phyloP scores from a whole-genome alignment of 2,888 invertebrate genomes.

The Ormyrus nitidulus region DNA sequence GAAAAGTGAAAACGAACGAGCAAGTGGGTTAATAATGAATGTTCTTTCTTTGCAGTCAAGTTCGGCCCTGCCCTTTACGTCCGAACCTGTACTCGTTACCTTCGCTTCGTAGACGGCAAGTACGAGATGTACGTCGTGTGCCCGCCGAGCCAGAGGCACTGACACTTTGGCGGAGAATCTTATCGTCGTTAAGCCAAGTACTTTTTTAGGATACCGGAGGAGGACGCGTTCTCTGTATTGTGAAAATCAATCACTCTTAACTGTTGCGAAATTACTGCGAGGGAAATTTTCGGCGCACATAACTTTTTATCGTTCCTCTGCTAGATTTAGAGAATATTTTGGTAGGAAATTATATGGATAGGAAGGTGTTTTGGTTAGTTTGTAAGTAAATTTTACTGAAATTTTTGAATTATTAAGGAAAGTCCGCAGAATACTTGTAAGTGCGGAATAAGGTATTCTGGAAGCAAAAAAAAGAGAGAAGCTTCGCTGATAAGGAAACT shows the following conservation, averaged over 20 bases:
- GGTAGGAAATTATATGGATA: not conserved
- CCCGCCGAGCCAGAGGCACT: conserved; percentile 51
- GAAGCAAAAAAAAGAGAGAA: not conserved
- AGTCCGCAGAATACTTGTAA: conserved; percentile 18
- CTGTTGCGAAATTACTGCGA: too few species aligned
- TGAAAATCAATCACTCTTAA: too few species aligned
- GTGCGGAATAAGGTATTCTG: conserved; percentile 33
- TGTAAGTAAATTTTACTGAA: too few species aligned
- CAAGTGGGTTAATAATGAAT: not conserved
- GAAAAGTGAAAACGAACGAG: too few species aligned
- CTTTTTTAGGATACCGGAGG: not conserved
- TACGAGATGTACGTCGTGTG: conserved; percentile 54
- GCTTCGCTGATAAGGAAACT: not conserved
- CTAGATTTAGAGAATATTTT: too few species aligned
- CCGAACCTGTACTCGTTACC: conserved; percentile 74
- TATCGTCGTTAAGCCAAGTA: not conserved
- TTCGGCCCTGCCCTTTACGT: conserved; percentile 73
- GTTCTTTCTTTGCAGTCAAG: conserved; percentile 66
- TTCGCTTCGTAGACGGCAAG: conserved; percentile 72
- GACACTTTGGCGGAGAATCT: not conserved
- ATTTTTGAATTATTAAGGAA: too few species aligned
- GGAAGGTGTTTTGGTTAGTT: too few species aligned
- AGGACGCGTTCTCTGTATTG: too few species aligned
- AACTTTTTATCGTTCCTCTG: too few species aligned
- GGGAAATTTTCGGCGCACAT: too few species aligned